Evolutionary conservation across 2,797 vertebrate species (phyloP), one percentile per base, ranked within the genome.

Genomic region (Poecilia wingei): DNA sequence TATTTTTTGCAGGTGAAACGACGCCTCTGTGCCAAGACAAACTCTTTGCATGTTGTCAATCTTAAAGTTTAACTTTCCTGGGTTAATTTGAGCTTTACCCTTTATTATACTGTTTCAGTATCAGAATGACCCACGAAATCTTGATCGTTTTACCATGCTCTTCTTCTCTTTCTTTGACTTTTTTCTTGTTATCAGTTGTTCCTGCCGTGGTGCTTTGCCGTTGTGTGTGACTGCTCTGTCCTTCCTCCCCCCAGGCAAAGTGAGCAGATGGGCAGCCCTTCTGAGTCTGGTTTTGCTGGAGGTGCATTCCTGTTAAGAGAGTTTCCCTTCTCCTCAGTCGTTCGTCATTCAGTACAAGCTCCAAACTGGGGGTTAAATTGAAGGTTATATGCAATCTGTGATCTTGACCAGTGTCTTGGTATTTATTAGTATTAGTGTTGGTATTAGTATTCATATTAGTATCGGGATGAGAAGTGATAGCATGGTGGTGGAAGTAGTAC

Each of bases 211-310:
- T 39, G 36, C 64, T 66, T 66, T 22, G 33, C 31, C 20, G 9
- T 66, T 66, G 18, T 66, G 33, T 68, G 36, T 68, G 64, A 68
- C 64, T 68, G 64, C 36, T 25, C 64, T 68, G 36, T 41, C 64
- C 64, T 41, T 39, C 36, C 20, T 39, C 8, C 9, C 64, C 61
- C 20, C 18, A 25, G 64, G 8, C 36, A 41, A 36, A 20, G 20
- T 41, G 64, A 68, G 36, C 33, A 68, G 36, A 68, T 68, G 64
- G 64, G 36, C 64, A 68, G 36, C 36, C 36, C 22, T 68, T 68
- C 20, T 39, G 36, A 10, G 64, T 68, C 36, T 41, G 64, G 36
- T 68, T 68, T 20, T 68, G 64, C 36, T 39, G 36, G 64, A 41
- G 36, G 36, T 68, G 64, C 36, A 22, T 39, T 68, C 64, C 64